Evolutionary conservation across 2,113 vertebrate genomes (phyloP), one percentile per base, ranked within the genome.

Genomic region (Pogonocichla stellata): DNA sequence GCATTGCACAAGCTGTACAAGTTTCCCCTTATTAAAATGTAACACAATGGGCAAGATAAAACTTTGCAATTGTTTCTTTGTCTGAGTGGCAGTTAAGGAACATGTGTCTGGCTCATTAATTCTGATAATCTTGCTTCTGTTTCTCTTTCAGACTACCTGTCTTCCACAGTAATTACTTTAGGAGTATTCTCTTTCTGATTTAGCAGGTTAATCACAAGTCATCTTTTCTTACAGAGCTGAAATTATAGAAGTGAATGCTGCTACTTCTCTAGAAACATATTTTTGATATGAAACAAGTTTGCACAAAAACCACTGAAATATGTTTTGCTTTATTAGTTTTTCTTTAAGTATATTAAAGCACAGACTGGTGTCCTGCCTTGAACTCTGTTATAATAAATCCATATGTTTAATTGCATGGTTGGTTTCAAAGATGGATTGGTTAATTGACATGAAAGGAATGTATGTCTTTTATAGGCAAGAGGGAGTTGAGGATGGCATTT

Each of bases 381-480:
- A 92, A 48, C 83, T 90, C 61, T 64, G 3, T 80, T 84, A 3
- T 14, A 78, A 51, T 50, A 90, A 83, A 64, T 47, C 51, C 3
- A 8, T 20, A 20, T 26, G 26, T 80, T 88, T 72, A 51, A 62
- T 64, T 77, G 56, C n/a, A 60, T 14, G 12, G 10, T 45, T 60
- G 67, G 56, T 79, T 94, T 82, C 86, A 94, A 84, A 90, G 56
- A 50, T 77, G 36, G 15, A 18, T 56, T 2, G 1, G 29, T 79
- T 51, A 57, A 28, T 60, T 80, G 58, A 40, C 40, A 17, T 89
- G 43, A 93, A 91, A 96, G 58, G 70, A 78, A 43, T 94, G 4
- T 47, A 15, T 97, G 40, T 80, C 77, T 64, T n/a, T 98, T 97
- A 66, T 96, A 99, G 99, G 61, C 99, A 99, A 97, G 99, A 99